Evolutionary conservation across 2,113 vertebrate genomes (phyloP).

Genomic region (human): DNA sequence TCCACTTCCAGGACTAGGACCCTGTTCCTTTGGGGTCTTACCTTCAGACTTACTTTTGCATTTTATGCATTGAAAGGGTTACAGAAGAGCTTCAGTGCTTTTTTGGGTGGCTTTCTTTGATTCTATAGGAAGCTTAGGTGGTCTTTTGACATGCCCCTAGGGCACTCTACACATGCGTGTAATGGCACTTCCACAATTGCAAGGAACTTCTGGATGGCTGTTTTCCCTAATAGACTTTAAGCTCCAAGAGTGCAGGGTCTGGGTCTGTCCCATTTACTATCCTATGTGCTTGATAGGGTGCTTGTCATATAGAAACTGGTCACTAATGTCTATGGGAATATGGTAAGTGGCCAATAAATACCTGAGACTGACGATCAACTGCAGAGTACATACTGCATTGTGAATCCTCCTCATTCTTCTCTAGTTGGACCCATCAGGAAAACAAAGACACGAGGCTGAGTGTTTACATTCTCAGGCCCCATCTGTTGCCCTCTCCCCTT

Average conservation of each 20-base stretch:
- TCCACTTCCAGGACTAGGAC: not conserved
- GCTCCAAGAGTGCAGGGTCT: not conserved
- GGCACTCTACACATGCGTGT: not conserved
- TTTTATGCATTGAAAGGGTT: not conserved
- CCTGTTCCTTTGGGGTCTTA: not conserved
- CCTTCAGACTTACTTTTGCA: not conserved
- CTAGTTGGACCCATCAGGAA: not conserved
- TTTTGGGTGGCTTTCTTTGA: not conserved
- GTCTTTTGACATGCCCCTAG: not conserved
- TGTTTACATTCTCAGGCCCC: not conserved
- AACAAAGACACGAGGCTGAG: not conserved
- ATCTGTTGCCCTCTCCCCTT: not conserved
- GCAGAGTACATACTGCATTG: no score
- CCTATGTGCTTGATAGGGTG: not conserved
- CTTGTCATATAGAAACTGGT: not conserved
- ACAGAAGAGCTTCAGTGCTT: not conserved
- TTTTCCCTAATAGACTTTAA: not conserved
- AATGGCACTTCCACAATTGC: not conserved
- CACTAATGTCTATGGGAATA: not conserved
- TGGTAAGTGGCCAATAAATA: not conserved
- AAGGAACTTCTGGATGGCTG: not conserved
- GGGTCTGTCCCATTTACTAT: not conserved
- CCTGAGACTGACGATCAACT: not conserved
- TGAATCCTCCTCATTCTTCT: not conserved
- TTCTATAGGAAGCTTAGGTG: not conserved